A percentile compares a stretch with the other conserved stretches of the same genome.
Conservation (phyloP, 1,140 invertebrate species). For the Ips nitidus region DNA sequence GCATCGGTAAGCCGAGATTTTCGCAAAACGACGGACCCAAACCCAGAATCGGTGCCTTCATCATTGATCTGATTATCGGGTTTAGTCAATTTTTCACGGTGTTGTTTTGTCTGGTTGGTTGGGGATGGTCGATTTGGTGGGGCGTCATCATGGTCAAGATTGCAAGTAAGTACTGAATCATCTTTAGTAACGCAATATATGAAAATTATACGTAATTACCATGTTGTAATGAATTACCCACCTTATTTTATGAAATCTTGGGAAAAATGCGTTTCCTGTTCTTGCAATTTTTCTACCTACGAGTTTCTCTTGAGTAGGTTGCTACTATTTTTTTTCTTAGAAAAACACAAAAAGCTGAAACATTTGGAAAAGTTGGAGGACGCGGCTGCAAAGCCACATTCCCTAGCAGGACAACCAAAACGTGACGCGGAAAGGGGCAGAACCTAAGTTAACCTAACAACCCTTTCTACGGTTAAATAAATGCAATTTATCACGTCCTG, state of each 20-base stretch:
- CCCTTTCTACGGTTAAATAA: background rate
- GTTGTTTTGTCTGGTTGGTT: constrained; percentile 92
- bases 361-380: constrained; percentile 40
- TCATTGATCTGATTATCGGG: constrained; percentile 84
- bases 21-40: constrained; percentile 69
- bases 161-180: constrained; percentile 63
- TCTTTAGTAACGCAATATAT: background rate
- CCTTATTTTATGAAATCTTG: constrained; percentile 1
- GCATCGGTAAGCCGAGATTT: constrained; percentile 85
- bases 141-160: constrained; percentile 84
- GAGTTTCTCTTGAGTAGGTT: background rate
- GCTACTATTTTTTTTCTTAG: constrained; percentile 32
- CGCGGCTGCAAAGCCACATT: constrained; percentile 14
- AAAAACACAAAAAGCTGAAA: constrained; percentile 47
- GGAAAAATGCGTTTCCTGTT: background rate
- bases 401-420: constrained; percentile 20
- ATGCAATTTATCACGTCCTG: background rate
- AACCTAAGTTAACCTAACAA: background rate
- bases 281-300: no score
- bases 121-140: constrained; percentile 98
- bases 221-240: background rate
- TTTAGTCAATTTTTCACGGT: constrained; percentile 87
- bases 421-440: constrained; percentile 38
- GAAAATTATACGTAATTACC: background rate
- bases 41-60: constrained; percentile 72